Evolutionary conservation across 2,888 invertebrate genomes (phyloP), one percentile per base, ranked within the genome.

Genomic region (Coenonympha arcania): DNA sequence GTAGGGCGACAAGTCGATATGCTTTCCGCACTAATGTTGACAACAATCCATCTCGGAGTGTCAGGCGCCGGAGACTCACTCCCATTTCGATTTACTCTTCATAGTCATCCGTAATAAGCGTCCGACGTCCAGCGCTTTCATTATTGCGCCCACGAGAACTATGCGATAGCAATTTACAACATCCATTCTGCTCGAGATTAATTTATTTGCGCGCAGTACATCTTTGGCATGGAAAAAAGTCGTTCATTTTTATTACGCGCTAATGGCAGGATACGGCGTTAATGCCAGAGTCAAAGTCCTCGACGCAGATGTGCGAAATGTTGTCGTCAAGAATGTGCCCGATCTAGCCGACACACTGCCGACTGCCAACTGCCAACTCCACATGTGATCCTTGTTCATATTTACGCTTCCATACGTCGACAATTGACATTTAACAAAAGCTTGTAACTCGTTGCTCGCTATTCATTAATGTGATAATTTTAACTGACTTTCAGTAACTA

Each of bases 21-120:
- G 79, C 76, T 60, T 76, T 77, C 76, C 79, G 81, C 81, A 79
- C 76, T 82, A 82, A 79, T 83, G 82, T 82, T 83, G 82, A 81
- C 82, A 78, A 83, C 76, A 78, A 84, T 84, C 79, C 76, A 83
- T 84, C 84, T 83, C 77, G 69, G 64, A 66, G 74, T 81, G 83
- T 82, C 83, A 78, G 68, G 64, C 76, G 79, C 77, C 80, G 80
- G 74, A 79, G 73, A 73, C 76, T 78, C 80, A 77, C 76, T 82
- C 79, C 79, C 81, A 80, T 82, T 85, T 84, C 80, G 80, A 85
- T 85, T 84, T 79, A 76, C 72, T 73, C 68, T 63, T 73, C 68
- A 64, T 67, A 71, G 69, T 66, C 58, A 62, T 62, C 60, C 58
- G 73, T 76, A 76, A 76, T 76, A 69, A 75, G 68, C 64, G 67